These are phyloP conservation scores for sheep (Ovis aries) DNA, from an alignment of 2,113 vertebrate genomes.

Conservation along the genomic window ARS-UI_Ramb_v3.0 NC_056055.1:213521501-213522000, in stretches of 20 bases:
- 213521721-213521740: not conserved
- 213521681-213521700: not conserved
- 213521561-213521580: fast-evolving
- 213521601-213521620: not conserved
- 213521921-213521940: not conserved
- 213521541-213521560: not conserved
- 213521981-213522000: not conserved
- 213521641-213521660: not conserved
- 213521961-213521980: not conserved
- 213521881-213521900: not conserved
- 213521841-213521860: not conserved
- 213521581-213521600: not conserved
- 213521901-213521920: not conserved
- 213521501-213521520: not conserved
- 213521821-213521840: not conserved
- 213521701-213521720: not conserved
- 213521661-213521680: not conserved
- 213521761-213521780: not conserved
- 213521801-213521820: not conserved
- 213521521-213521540: not conserved
- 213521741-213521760: not conserved
- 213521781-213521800: not conserved
- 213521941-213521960: not conserved
- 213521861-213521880: not conserved
- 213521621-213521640: not conserved